A percentile compares a stretch with the other conserved stretches of the same genome.
Conservation (phyloP, 2,797 vertebrate species). For the Cuculus canorus region DNA sequence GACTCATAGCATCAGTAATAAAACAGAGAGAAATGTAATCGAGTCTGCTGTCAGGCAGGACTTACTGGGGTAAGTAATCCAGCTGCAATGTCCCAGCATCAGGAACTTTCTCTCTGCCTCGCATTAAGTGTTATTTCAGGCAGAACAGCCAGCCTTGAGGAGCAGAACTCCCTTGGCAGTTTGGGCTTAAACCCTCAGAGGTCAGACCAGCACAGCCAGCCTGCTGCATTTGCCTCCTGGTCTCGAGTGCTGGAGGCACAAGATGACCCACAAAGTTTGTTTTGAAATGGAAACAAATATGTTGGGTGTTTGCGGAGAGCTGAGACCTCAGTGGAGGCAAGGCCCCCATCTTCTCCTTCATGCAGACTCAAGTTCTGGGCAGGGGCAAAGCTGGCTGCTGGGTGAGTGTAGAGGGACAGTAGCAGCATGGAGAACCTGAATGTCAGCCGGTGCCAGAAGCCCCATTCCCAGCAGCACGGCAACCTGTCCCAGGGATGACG, state of each 20-base stretch:
- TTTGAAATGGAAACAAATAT: neutral
- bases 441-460: neutral
- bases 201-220: rapidly evolving
- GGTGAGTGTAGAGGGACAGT: neutral
- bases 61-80: neutral
- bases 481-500: neutral
- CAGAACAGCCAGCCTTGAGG: neutral
- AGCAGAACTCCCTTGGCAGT: too few species aligned
- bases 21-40: neutral
- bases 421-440: neutral
- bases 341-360: neutral
- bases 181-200: neutral
- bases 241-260: neutral
- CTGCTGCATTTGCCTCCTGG: neutral
- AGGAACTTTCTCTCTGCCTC: neutral
- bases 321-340: neutral
- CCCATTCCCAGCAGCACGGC: neutral
- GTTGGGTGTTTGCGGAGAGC: neutral
- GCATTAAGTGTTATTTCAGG: neutral
- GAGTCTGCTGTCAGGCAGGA: neutral
- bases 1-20: neutral
- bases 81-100: neutral
- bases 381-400: neutral
- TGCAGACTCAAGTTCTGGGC: too few species aligned
- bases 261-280: neutral